A percentile compares a stretch with the other conserved stretches of the same genome.
Evolutionary conservation across 2,888 invertebrate genomes (phyloP).

Genomic region (Sussaba pulchella): DNA sequence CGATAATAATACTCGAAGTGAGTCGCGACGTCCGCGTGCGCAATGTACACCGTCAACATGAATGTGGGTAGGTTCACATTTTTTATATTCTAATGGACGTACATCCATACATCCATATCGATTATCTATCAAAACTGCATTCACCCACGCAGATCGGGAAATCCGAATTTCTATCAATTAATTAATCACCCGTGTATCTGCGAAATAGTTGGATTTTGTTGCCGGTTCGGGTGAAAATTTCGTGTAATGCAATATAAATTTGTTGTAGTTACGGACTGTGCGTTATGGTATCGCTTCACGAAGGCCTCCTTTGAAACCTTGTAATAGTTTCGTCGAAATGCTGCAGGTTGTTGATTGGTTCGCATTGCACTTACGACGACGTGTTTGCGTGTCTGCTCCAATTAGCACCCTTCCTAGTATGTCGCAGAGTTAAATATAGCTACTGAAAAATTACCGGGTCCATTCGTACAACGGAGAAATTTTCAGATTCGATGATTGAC

Average conservation of each 20-base stretch:
- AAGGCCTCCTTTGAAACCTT: constrained; percentile 73
- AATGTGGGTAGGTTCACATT: background rate
- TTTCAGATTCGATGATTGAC: too few species aligned
- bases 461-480: too few species aligned
- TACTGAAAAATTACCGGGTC: constrained; percentile 13
- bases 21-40: constrained; percentile 8
- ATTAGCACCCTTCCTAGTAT: constrained; percentile 39
- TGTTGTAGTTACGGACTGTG: constrained; percentile 23
- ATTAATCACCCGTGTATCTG: too few species aligned
- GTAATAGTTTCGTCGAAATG: constrained; percentile 75
- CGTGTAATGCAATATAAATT: constrained; percentile 14
- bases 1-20: constrained; percentile 19
- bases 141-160: too few species aligned
- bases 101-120: background rate
- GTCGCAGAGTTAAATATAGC: constrained; percentile 4
- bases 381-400: constrained; percentile 22
- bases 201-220: too few species aligned
- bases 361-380: constrained; percentile 23
- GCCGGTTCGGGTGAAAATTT: background rate
- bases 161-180: too few species aligned
- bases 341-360: constrained; percentile 63
- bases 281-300: constrained; percentile 70
- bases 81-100: constrained; percentile 2
- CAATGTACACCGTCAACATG: constrained; percentile 26
- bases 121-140: too few species aligned